These are phyloP conservation scores for Vireo altiloquus DNA, from an alignment of 2,113 vertebrate genomes.

Conservation along the genomic window DNA sequence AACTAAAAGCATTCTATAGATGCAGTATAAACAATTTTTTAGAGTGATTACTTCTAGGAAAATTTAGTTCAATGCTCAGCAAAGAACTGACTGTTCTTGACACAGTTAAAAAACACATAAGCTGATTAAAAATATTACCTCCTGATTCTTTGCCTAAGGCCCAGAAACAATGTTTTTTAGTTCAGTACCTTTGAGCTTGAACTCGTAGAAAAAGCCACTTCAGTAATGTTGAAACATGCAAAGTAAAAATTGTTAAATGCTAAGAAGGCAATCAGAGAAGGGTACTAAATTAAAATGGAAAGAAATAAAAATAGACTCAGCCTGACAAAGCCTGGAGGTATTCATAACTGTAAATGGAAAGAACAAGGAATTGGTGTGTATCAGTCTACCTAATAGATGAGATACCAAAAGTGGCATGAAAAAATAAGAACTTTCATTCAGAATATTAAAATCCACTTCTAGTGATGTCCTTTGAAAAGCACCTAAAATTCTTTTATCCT, in stretches of 20 bases:
- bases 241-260: neutral
- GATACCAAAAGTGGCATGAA: neutral
- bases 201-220: neutral
- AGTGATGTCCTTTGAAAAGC: neutral
- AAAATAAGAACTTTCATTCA: neutral
- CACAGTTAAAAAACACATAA: neutral
- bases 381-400: neutral
- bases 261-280: neutral
- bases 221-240: neutral
- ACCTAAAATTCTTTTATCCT: neutral
- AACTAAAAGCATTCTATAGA: neutral
- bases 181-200: neutral
- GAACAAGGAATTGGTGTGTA: neutral
- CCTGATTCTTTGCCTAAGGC: neutral
- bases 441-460: neutral
- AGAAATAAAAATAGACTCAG: neutral
- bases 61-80: neutral
- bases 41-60: neutral
- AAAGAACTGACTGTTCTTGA: neutral
- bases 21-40: neutral
- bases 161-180: neutral
- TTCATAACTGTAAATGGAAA: neutral
- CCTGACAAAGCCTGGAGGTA: neutral
- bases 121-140: neutral
- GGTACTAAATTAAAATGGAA: neutral